Evolutionary conservation across 1,140 invertebrate species (phyloP), one percentile per base, ranked within the genome.

Genomic region (Ostrea denselamellosa): DNA sequence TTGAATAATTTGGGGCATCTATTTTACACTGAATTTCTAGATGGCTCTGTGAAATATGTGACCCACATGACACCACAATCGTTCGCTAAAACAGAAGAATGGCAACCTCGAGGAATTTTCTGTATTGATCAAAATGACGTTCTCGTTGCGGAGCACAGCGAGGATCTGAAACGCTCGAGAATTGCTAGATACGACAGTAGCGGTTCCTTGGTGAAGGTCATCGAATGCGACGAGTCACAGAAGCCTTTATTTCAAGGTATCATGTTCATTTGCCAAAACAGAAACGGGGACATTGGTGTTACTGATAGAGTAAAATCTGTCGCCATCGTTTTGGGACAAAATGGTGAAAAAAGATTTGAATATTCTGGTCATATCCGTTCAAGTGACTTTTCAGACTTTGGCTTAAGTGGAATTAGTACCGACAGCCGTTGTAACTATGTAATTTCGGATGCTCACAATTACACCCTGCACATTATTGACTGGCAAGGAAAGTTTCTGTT

Each of bases 381-480:
- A 4, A 34, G 68, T 44, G 28, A 3, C 68, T 77, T 34, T 10
- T 28, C 68, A 12, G 68, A 77, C 9, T 77, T 77, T 77, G 68
- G 14, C 12, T 77, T 77, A 14, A 34, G 25, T 77, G 68, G 68
- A 12, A 77, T 77, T 14, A 34, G 68, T 3, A 28, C 68, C 12
- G 68, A 77, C 68, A 77, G 68, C 12, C 68, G 68, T 8, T 71
- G 68, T 28, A 71, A 71, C 25, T 71, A 28, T 71, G 68, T 71
- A 4, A 71, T 71, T 44, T 71, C 68, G 12, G 68, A 71, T 71
- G 22, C 68, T 34, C 22, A 28, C 12, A 71, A 71, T 14, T 34
- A 71, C 14, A 71, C 68, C 14, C 28, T 71, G 25, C 68, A 71
- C 12, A 7, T 71, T 8, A 34, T 71, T 25, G 68, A 71, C 68